A percentile compares a stretch with the other conserved stretches of the same genome.
phyloP scores from a whole-genome alignment of 2,888 invertebrate species.

The Arge pagana region DNA sequence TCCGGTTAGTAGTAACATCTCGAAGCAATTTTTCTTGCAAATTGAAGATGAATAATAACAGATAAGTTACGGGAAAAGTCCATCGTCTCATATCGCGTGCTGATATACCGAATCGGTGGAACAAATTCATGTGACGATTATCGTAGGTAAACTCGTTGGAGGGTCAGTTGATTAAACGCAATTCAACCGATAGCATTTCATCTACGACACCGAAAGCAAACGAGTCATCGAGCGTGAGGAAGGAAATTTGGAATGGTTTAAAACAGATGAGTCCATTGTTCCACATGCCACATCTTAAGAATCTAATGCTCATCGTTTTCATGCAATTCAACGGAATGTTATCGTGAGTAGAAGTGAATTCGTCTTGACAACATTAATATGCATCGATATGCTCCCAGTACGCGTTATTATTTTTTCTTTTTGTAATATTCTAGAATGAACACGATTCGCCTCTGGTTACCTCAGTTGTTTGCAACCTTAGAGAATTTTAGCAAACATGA shows the following conservation, averaged over 20 bases:
- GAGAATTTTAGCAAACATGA: slow-evolving; percentile 28
- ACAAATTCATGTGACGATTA: neutral
- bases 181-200: slow-evolving; percentile 50
- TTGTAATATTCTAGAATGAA: slow-evolving; percentile 70
- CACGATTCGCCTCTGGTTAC: slow-evolving; percentile 84
- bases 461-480: slow-evolving; percentile 75
- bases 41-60: neutral
- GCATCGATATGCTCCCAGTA: neutral
- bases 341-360: slow-evolving; percentile 61
- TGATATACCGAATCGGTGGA: neutral
- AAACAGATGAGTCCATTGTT: slow-evolving; percentile 71
- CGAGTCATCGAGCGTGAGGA: slow-evolving; percentile 57
- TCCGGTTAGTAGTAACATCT: slow-evolving; percentile 70
- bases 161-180: slow-evolving; percentile 13
- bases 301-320: slow-evolving; percentile 67
- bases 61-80: slow-evolving; percentile 4
- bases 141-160: slow-evolving; percentile 25
- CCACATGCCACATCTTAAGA: slow-evolving; percentile 64
- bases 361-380: neutral
- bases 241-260: slow-evolving; percentile 63
- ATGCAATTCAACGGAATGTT: slow-evolving; percentile 70
- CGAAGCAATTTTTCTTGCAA: neutral
- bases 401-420: slow-evolving; percentile 16
- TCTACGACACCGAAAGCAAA: too few species aligned
- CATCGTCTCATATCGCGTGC: too few species aligned